Base-by-base conservation (phyloP, 2,888 invertebrate species). In the Plebejus melissa region DNA sequence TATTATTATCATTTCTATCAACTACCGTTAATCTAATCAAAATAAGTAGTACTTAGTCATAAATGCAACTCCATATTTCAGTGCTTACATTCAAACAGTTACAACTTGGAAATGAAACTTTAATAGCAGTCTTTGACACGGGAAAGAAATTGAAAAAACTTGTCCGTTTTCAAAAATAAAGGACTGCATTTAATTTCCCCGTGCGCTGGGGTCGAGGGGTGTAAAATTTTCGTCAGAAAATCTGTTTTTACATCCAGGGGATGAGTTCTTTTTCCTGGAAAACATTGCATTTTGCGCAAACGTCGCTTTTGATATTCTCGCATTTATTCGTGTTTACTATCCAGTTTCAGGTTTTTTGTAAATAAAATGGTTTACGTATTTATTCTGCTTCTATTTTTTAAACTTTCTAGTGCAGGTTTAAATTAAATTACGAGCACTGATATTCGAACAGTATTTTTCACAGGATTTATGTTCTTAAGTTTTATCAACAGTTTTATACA, bases 61-160 rank as follows among this genome's bases (percentile, higher is more conserved):
- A 41, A 41, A 41, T 9, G 46, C 9, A 11, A 46, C 46, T 46
- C 0, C 46, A 0, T 2, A 46, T 46, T 46, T 54, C 16, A 1
- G 54, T 65, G 13, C 36, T 60, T 60, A 32, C 1, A 65, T 36
- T 60, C 60, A 22, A 65, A 16, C 65, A 54, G 16, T 16, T 0
- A 54, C 11, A 32, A 65, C 36, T 36, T 32, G 65, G 32, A 65
- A 65, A 65, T 36, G 32, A 65, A 65, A 36, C 65, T 32, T 32
- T 60, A 11, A 11, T 60, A 60, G 60, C 11, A 60, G 60, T 11
- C 32, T 65, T 65, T 65, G 65, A 65, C 32, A 65, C 65, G 2
- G 65, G 13, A 65, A 65, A 65, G 65, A 65, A 65, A 65, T 13
- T 65, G 16, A 65, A 65, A 36, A 36, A 65, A 65, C 60, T 60